Evolutionary conservation across 2,888 invertebrate genomes (phyloP), one percentile per base, ranked within the genome.

Genomic region (Hemicrepidius hirtus): DNA sequence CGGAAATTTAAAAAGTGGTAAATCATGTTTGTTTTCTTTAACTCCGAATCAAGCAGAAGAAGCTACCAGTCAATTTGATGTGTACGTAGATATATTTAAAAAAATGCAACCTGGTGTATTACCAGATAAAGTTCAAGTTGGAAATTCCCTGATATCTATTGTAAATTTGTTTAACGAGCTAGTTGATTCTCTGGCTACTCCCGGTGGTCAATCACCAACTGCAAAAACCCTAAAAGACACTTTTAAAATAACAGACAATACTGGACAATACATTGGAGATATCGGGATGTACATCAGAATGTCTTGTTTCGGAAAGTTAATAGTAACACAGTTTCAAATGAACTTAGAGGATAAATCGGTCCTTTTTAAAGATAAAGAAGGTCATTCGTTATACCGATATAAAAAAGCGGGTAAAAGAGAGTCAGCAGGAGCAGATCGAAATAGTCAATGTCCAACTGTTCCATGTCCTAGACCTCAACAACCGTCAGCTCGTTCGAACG

Each of bases 1-100:
- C 10, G 79, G 76, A 4, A 84, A 87, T 0, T 89, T 91, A 68
- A 91, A 90, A 80, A 91, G 87, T 76, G 92, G 92, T 24, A 92
- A 92, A 83, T 92, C 92, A 0, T 92, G 92, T 77, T 85, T 92
- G n/a, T 92, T 92, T 80, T 91, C 91, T 0, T 83, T 92, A 3
- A 89, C 90, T 24, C 87, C 89, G 49, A 77, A 82, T 6, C 89
- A 90, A 32, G 89, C 92, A 0, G 80, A 81, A n/a, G 84, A 86
- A 49, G 90, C 90, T 0, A 84, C 89, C 80, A 84, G 84, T 67
- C 87, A 87, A 53, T 92, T 92, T 78, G 90, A 91, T 0, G 82
- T 92, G 1, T 87, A 86, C 63, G 86, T 92, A 63, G 85, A 87
- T 0, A 89, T 92, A 0, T 89, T 87, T 79, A 92, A 91, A 79